Base-by-base conservation (phyloP, 2,113 vertebrate species). In the Chlorodrepanis virens region DNA sequence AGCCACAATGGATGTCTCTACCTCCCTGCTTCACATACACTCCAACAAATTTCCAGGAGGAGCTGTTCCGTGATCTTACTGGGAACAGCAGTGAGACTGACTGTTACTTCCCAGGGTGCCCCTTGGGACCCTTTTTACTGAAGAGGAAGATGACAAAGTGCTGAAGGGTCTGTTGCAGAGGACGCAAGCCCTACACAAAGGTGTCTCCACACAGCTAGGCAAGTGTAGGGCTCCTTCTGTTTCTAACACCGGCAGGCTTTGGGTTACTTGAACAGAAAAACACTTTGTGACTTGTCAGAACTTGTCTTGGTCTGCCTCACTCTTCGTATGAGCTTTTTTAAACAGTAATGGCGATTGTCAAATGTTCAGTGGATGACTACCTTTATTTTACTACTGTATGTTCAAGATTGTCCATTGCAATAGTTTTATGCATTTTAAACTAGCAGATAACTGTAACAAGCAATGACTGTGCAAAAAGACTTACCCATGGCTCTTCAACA, bases 191-290 rank as follows among this genome's bases (percentile, higher is more conserved):
- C 18, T 33, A 2, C 19, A 37, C 12, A 85, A 53, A 84, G 2
- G 4, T 68, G 14, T 21, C 44, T 29, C 29, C n/a, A 59, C 14
- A 64, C 19, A 63, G 39, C 8, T 37, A 77, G 31, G 18, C 10
- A 57, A 53, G 14, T 2, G 2, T 11, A 50, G 15, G 2, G 0
- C 10, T 72, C 4, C 10, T 25, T 11, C 23, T 61, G 14, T 37
- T 79, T 69, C 25, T 56, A 74, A 28, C 12, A 59, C 14, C 4
- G 21, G 18, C 39, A 72, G 20, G 35, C 14, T 92, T 72, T 42
- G 22, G 1, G 0, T 42, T 79, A 47, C 11, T 23, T 20, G 54
- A 69, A 88, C 20, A 69, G 74, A 35, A 31, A 78, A 10, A n/a
- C 13, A 17, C 25, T 31, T 76, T 14, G 12, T 65, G 37, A 39